A percentile compares a stretch with the other conserved stretches of the same genome.
These are phyloP conservation scores for Nibea coibor DNA, from an alignment of 2,113 vertebrate species.

Conservation along the genomic window DNA sequence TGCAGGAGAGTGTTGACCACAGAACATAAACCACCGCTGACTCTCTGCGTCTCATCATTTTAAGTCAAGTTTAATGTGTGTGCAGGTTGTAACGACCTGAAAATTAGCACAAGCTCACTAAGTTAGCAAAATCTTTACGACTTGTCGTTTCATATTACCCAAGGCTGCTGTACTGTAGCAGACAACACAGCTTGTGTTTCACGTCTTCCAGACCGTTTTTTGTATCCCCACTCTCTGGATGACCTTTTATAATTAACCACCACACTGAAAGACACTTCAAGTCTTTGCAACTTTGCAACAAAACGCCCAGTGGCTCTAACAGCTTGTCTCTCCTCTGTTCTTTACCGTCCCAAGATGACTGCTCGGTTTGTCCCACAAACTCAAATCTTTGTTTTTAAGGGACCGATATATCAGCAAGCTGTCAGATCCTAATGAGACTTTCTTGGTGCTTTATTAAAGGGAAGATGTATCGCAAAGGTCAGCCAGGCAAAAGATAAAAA, in stretches of 20 bases:
- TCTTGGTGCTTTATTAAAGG: constrained; percentile 10
- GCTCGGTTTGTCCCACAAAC: constrained; percentile 19
- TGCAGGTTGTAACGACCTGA: not conserved
- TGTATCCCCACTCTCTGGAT: not conserved
- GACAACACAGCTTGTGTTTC: not conserved
- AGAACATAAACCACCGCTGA: not conserved
- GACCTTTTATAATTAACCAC: constrained; percentile 28
- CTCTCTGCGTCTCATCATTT: not conserved
- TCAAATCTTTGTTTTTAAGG: not conserved
- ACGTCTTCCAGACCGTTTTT: not conserved
- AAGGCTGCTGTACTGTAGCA: not conserved
- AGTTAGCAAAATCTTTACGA: not conserved
- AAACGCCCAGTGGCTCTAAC: constrained; percentile 14
- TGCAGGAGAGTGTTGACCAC: not conserved
- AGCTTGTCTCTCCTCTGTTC: constrained; percentile 4
- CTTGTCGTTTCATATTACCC: constrained; percentile 10
- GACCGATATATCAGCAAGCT: constrained; percentile 8
- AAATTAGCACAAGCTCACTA: not conserved
- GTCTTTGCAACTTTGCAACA: not conserved
- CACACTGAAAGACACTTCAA: constrained; percentile 12
- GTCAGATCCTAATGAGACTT: constrained; percentile 30
- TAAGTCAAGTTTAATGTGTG: not conserved
- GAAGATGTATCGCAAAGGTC: constrained; percentile 22
- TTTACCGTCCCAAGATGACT: constrained; percentile 27
- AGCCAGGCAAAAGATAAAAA: constrained; percentile 28